Percentiles rank a stretch among this genome's conserved stretches.
Conservation (phyloP, 1,140 invertebrate species). For the Teleogryllus occipitalis region DNA sequence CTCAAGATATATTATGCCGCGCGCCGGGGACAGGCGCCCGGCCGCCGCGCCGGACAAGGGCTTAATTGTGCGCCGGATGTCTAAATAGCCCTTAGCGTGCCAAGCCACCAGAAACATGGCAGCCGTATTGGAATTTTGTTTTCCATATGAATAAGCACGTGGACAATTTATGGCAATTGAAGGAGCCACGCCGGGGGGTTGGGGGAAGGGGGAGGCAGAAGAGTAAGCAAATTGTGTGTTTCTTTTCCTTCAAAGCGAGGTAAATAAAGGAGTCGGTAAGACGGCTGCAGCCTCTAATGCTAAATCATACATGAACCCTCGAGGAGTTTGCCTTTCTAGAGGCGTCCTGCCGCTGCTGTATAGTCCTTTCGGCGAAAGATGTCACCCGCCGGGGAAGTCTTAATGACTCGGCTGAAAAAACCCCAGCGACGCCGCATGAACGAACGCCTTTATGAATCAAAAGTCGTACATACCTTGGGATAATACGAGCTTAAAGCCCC, state of each 20-base stretch:
- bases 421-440: background rate
- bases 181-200: background rate
- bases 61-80: background rate
- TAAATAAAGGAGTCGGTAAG: background rate
- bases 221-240: constrained; percentile 4
- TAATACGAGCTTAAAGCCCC: background rate
- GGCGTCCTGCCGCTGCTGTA: background rate
- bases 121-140: background rate
- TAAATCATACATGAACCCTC: background rate
- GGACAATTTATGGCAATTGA: constrained; percentile 4
- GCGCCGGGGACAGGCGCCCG: too few species aligned
- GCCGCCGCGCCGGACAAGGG: background rate
- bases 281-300: background rate
- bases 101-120: background rate
- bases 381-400: background rate
- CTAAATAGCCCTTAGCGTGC: background rate
- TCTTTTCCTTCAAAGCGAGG: background rate
- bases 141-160: background rate
- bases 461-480: background rate
- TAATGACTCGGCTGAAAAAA: background rate
- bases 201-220: background rate
- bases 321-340: background rate
- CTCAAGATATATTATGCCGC: background rate
- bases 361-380: background rate
- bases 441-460: background rate